These are phyloP conservation scores for Gobio gobio DNA, from an alignment of 2,113 vertebrate genomes.

Conservation along the genomic window DNA sequence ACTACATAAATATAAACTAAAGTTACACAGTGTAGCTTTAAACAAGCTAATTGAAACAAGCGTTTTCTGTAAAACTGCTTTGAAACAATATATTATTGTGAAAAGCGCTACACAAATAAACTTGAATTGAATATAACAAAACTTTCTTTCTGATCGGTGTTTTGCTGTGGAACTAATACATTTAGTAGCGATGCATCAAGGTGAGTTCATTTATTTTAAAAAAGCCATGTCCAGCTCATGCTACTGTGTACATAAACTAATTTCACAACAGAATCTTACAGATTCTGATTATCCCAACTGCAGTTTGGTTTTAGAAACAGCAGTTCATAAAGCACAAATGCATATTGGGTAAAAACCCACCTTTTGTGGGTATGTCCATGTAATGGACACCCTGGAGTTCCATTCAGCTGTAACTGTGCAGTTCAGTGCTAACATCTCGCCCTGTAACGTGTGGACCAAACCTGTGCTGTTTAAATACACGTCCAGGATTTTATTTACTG, in stretches of 20 bases:
- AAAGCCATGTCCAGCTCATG: too few species aligned
- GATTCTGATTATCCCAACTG: neutral
- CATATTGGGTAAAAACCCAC: conserved; percentile 72
- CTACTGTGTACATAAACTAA: too few species aligned
- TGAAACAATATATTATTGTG: too few species aligned
- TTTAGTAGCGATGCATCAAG: neutral
- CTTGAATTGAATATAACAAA: too few species aligned
- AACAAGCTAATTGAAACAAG: too few species aligned
- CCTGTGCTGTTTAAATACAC: conserved; percentile 82
- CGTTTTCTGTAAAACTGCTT: too few species aligned
- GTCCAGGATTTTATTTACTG: conserved; percentile 85
- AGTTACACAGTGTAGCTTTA: too few species aligned
- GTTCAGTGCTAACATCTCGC: conserved; percentile 82
- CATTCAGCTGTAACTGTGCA: conserved; percentile 85
- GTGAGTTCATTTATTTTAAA: neutral
- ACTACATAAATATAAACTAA: too few species aligned
- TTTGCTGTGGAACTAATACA: neutral
- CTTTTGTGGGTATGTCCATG: conserved; percentile 89
- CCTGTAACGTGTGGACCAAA: conserved; percentile 79
- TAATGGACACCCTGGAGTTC: conserved; percentile 91
- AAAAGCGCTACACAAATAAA: too few species aligned
- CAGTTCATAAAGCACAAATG: neutral
- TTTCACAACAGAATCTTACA: neutral
- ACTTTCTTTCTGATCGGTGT: neutral
- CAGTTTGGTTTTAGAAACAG: conserved; percentile 40